Percentiles rank a stretch among this genome's conserved stretches.
These are phyloP conservation scores for Saccopteryx bilineata DNA, from an alignment of 2,113 vertebrate genomes.

Conservation along the genomic window DNA sequence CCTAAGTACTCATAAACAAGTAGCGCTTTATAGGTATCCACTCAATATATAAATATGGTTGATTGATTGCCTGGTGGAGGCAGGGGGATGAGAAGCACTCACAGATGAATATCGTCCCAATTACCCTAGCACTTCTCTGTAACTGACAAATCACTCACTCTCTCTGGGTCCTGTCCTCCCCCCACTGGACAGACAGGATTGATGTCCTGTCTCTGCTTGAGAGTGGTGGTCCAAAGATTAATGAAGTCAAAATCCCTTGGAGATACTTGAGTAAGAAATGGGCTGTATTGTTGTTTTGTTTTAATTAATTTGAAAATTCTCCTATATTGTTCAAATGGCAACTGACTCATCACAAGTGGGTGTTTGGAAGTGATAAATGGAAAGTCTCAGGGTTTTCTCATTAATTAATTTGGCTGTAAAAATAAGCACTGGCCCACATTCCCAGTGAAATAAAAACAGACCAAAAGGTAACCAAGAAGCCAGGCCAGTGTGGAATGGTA, in stretches of 20 bases:
- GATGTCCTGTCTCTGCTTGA: constrained; percentile 45
- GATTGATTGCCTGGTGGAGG: neutral
- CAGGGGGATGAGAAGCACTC: neutral
- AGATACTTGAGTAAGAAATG: constrained; percentile 69
- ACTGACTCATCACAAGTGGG: constrained; percentile 83
- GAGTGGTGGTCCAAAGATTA: constrained; percentile 59
- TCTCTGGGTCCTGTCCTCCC: neutral
- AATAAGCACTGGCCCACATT: constrained; percentile 74
- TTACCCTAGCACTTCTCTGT: neutral
- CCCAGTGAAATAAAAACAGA: constrained; percentile 75
- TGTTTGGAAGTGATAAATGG: constrained; percentile 81
- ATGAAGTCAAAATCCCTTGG: constrained; percentile 72
- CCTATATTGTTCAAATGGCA: constrained; percentile 83
- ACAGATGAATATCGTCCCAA: neutral
- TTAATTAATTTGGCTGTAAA: constrained; percentile 84
- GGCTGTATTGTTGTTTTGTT: constrained; percentile 57
- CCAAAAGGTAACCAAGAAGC: constrained; percentile 56
- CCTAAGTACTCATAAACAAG: neutral
- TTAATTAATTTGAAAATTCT: constrained; percentile 83
- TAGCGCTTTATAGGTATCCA: neutral
- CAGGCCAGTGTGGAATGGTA: neutral
- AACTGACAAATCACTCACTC: neutral
- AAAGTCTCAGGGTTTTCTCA: constrained; percentile 80
- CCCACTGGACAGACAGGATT: constrained; percentile 51
- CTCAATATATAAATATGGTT: neutral